These are phyloP conservation scores for Steinernema hermaphroditum DNA, from an alignment of 2,888 invertebrate genomes.

Conservation along the genomic window DNA sequence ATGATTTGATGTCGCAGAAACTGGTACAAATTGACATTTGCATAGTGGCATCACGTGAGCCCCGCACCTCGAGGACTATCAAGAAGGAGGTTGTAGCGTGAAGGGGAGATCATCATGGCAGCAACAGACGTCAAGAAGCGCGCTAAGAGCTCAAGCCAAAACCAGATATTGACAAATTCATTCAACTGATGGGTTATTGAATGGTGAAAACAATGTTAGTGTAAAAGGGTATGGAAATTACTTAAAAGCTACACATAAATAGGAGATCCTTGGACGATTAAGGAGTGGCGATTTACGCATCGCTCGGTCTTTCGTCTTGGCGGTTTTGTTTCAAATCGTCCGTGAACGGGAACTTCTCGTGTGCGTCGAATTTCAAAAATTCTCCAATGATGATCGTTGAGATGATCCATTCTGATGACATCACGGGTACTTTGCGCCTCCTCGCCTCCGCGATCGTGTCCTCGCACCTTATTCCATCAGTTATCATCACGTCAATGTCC, in stretches of 20 bases:
- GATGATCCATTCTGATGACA: constrained; percentile 61
- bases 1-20: not conserved
- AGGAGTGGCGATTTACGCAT: not conserved
- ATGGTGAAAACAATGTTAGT: too few relatives aligned
- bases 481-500: constrained; percentile 65
- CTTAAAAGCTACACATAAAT: too few relatives aligned
- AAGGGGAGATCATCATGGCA: too few relatives aligned
- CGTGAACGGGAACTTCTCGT: not conserved
- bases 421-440: constrained; percentile 38
- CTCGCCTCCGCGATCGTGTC: constrained; percentile 58
- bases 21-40: too few relatives aligned
- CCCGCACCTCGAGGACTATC: too few relatives aligned
- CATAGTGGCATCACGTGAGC: too few relatives aligned
- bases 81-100: too few relatives aligned
- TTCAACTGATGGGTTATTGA: too few relatives aligned
- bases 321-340: not conserved
- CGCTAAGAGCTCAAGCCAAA: too few relatives aligned
- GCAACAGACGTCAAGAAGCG: too few relatives aligned
- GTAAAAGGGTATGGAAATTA: too few relatives aligned
- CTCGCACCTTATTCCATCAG: constrained; percentile 66
- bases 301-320: not conserved
- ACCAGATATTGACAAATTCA: too few relatives aligned
- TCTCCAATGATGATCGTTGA: constrained; percentile 35
- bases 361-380: not conserved
- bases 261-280: not conserved